Base-by-base conservation (phyloP, 1,140 invertebrate species). In the Pseudomyrmex cubaensis region DNA sequence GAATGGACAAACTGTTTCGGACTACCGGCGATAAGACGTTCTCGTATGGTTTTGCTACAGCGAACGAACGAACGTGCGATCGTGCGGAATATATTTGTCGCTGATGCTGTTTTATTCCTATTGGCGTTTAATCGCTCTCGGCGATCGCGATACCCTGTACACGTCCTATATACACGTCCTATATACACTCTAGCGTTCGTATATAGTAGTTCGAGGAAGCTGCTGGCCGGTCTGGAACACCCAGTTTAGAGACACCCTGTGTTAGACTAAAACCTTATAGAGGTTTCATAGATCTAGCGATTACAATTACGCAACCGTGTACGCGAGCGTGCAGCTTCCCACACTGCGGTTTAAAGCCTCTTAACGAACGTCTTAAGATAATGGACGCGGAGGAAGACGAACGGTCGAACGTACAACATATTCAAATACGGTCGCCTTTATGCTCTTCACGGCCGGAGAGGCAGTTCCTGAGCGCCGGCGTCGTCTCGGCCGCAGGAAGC, bases 361-460 rank as follows among this genome's bases (percentile, higher is more conserved):
- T 22, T 82, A 82, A 82, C 67, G 72, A 62, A 82, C 10, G 67
- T 63, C 70, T 74, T 52, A 52, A 75, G 72, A 82, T 82, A 82
- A 82, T 72, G 20, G 76, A 63, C 25, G 48, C 61, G 50, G 12
- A 13, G 15, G 52, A 46, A 17, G 46, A 35, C 22, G 57, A 59
- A 52, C 54, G n/a, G 62, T 20, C 61, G 44, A 67, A 59, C 63
- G 83, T 87, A 66, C 85, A 76, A 17, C 59, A 66, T 82, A 88
- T 87, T 87, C 86, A 77, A 76, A 64, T 82, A 75, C 74, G 86
- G 70, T 80, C 54, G 25, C 66, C 15, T 56, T 85, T 87, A 85
- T 85, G 86, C 83, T 83, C 75, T 67, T 82, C 87, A 77, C 77
- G 87, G 75, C 83, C 35, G 35, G 35, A 35, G 35, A 35, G 85